Percentiles rank a stretch among this genome's conserved stretches.
Evolutionary conservation across 2,113 vertebrate genomes (phyloP).

Genomic region (Opisthocomus hoazin): DNA sequence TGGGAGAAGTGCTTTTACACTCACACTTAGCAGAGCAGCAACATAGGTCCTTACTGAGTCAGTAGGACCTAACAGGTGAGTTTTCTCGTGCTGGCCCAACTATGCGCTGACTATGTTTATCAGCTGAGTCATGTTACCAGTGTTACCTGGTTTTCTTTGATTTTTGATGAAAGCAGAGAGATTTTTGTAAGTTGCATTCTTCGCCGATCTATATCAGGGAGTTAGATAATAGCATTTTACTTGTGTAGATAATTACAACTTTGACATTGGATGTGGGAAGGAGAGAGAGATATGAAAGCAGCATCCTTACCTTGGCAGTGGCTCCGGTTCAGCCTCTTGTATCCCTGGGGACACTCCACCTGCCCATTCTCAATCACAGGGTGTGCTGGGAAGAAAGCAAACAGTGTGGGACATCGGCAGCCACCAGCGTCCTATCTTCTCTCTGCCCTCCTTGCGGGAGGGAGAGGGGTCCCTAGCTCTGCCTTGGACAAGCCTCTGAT

Average conservation of each 20-base stretch:
- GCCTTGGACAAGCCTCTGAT: background rate
- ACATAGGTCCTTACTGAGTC: background rate
- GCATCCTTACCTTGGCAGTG: conserved; percentile 90
- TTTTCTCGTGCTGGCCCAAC: background rate
- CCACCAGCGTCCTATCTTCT: background rate
- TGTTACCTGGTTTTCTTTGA: background rate
- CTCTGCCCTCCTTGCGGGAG: background rate
- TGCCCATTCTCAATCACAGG: conserved; percentile 86
- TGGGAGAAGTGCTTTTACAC: background rate
- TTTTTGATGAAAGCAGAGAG: background rate
- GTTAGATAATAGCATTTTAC: background rate
- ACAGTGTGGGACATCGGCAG: background rate
- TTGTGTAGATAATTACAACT: background rate
- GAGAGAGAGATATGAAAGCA: background rate
- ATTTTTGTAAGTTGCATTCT: background rate
- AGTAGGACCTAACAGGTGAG: background rate
- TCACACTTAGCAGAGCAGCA: background rate
- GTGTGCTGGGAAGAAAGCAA: conserved; percentile 70
- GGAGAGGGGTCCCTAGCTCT: background rate
- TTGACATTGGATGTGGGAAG: background rate
- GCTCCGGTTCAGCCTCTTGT: conserved; percentile 85
- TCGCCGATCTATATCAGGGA: background rate
- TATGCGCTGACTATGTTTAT: background rate
- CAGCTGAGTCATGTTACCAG: background rate
- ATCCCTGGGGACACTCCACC: conserved; percentile 89